A percentile compares a stretch with the other conserved stretches of the same genome.
These are phyloP conservation scores for Melanotus villosus DNA, from an alignment of 2,888 invertebrate species.

Conservation along the genomic window DNA sequence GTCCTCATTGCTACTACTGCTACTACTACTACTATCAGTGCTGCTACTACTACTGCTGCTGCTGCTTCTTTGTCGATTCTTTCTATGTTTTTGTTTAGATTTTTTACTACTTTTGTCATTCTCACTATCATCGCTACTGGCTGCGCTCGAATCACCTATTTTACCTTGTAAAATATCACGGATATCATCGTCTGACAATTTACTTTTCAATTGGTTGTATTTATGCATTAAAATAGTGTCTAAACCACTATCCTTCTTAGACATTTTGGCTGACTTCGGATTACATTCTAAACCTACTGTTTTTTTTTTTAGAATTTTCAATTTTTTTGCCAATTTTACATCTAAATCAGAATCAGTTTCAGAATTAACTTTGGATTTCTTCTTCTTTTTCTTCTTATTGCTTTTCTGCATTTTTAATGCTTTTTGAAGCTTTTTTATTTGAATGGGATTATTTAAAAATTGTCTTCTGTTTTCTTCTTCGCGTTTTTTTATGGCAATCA, in stretches of 20 bases:
- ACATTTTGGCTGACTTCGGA: conserved; percentile 56
- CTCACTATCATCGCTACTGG: conserved; percentile 57
- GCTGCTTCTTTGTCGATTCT: neutral
- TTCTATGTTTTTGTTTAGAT: neutral
- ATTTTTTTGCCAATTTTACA: conserved; percentile 60
- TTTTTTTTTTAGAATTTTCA: conserved; percentile 56
- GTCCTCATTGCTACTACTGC: neutral
- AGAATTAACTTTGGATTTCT: conserved; percentile 59
- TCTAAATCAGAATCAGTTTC: conserved; percentile 58
- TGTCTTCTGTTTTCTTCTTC: conserved; percentile 91
- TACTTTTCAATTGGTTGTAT: conserved; percentile 76
- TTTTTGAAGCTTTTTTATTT: conserved; percentile 88
- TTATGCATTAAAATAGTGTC: conserved; percentile 81
- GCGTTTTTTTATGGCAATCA: conserved; percentile 89
- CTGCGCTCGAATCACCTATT: conserved; percentile 65
- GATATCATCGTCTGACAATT: conserved; percentile 67
- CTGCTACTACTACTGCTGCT: neutral
- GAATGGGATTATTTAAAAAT: conserved; percentile 92
- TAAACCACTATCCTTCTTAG: conserved; percentile 70
- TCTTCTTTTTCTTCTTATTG: conserved; percentile 67
- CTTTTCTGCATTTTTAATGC: conserved; percentile 76
- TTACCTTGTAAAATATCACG: conserved; percentile 66
- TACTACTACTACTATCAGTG: too few relatives aligned
- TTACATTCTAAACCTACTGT: conserved; percentile 10
- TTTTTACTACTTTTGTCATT: conserved; percentile 38